These are phyloP conservation scores for Theodoxus fluviatilis DNA, from an alignment of 2,888 invertebrate genomes.

Conservation along the genomic window DNA sequence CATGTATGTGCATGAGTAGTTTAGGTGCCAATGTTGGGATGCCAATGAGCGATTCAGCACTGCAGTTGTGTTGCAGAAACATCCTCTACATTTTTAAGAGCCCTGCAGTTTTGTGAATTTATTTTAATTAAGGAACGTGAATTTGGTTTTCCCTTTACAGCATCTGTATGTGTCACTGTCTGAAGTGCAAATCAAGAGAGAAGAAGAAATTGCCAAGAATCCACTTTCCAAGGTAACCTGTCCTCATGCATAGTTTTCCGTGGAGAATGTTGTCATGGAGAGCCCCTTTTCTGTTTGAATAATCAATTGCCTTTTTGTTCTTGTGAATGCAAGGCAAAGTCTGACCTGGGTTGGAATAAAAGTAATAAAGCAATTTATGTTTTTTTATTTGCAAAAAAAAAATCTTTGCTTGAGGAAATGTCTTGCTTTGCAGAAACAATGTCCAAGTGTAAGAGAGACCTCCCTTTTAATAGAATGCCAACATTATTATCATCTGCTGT, in stretches of 20 bases:
- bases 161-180: constrained; percentile 93
- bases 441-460: too few relatives aligned
- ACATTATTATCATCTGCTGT: too few relatives aligned
- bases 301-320: not conserved
- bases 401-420: too few relatives aligned
- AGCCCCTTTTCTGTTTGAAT: too few relatives aligned
- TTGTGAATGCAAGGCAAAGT: too few relatives aligned
- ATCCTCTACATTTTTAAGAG: not conserved
- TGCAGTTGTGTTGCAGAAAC: not conserved
- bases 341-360: too few relatives aligned
- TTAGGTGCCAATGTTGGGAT: too few relatives aligned
- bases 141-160: constrained; percentile 65
- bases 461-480: too few relatives aligned
- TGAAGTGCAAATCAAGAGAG: constrained; percentile 88
- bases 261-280: not conserved
- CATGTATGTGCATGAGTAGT: too few relatives aligned
- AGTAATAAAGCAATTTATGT: not conserved
- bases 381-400: not conserved
- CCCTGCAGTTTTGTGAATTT: not conserved
- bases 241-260: not conserved
- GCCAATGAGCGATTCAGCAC: too few relatives aligned
- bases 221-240: constrained; percentile 76
- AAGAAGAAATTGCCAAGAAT: constrained; percentile 88
- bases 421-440: too few relatives aligned
- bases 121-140: not conserved